These are phyloP conservation scores for Mayetiola destructor DNA, from an alignment of 2,888 invertebrate genomes.

Conservation along the genomic window DNA sequence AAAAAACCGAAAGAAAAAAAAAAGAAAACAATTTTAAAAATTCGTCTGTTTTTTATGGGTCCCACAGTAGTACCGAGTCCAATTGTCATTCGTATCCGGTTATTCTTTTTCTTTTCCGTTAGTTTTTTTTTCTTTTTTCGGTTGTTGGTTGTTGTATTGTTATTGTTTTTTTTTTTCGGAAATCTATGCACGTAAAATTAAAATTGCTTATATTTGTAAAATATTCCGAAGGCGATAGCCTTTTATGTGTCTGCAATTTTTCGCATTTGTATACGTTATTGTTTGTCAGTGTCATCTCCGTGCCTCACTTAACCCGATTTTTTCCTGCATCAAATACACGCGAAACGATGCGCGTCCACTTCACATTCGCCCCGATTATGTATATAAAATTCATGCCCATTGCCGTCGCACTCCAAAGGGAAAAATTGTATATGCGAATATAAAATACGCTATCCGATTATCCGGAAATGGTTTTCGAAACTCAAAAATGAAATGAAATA, in stretches of 20 bases:
- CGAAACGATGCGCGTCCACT: too few species aligned
- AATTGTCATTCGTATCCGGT: too few species aligned
- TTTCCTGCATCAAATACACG: neutral
- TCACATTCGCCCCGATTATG: conserved; percentile 2
- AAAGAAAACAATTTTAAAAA: neutral
- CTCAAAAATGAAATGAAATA: neutral
- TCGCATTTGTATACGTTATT: too few species aligned
- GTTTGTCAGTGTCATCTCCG: too few species aligned
- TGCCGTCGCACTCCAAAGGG: neutral
- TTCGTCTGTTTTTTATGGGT: too few species aligned
- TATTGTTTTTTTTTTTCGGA: conserved; percentile 2
- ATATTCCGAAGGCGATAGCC: neutral
- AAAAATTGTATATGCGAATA: neutral
- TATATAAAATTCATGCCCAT: conserved; percentile 7
- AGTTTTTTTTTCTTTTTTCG: too few species aligned
- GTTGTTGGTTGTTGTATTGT: too few species aligned
- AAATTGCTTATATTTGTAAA: conserved; percentile 12
- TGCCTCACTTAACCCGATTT: neutral
- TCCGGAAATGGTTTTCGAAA: conserved; percentile 6
- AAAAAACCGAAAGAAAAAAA: neutral
- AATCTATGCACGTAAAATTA: conserved; percentile 9
- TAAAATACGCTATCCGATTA: conserved; percentile 12
- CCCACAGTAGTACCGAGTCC: too few species aligned
- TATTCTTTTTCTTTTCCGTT: too few species aligned
- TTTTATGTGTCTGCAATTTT: neutral